Evolutionary conservation across 2,113 vertebrate species (phyloP).

Genomic region (Nerophis lumbriciformis): DNA sequence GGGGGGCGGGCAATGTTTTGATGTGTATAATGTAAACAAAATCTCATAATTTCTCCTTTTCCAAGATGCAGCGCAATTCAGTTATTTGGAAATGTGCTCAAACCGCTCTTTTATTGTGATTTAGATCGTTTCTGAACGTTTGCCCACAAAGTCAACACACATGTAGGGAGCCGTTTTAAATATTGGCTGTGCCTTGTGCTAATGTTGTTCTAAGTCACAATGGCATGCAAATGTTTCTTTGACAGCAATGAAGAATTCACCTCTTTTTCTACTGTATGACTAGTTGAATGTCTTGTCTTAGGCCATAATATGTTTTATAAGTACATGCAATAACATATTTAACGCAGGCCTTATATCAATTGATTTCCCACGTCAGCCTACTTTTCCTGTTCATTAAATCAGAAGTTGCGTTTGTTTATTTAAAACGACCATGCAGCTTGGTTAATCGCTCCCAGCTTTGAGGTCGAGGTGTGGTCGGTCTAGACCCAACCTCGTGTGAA

Average conservation of each 20-base stretch:
- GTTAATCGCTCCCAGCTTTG: constrained; percentile 13
- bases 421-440: constrained; percentile 22
- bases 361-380: constrained; percentile 33
- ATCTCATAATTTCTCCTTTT: too few relatives aligned
- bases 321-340: too few relatives aligned
- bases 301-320: too few relatives aligned
- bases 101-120: constrained; percentile 19
- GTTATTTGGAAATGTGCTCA: constrained; percentile 3
- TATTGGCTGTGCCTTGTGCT: constrained; percentile 7
- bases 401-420: constrained; percentile 37
- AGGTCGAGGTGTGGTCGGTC: constrained; percentile 1
- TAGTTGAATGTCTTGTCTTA: too few relatives aligned
- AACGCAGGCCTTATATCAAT: neutral
- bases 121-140: constrained; percentile 15
- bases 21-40: too few relatives aligned
- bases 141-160: constrained; percentile 34
- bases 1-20: too few relatives aligned
- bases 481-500: constrained; percentile 10
- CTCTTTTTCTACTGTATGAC: too few relatives aligned
- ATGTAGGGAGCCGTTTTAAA: constrained; percentile 12
- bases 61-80: neutral
- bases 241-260: too few relatives aligned
- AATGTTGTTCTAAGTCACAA: constrained; percentile 10
- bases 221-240: constrained; percentile 32
- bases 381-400: constrained; percentile 48